These are phyloP conservation scores for Dolichoris vasculosae DNA, from an alignment of 1,140 invertebrate genomes.

Conservation along the genomic window DNA sequence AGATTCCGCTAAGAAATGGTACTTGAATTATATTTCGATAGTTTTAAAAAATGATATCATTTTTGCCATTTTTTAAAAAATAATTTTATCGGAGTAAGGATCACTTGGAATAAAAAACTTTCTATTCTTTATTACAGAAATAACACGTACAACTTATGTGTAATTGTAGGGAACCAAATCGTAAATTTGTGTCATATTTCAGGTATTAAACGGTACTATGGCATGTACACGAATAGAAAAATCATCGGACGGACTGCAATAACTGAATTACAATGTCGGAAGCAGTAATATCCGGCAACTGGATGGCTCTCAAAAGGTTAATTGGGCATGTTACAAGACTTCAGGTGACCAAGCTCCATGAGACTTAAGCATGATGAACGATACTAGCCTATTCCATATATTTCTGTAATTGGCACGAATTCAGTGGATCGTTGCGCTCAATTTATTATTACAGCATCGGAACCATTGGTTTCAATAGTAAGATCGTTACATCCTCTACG, in stretches of 20 bases:
- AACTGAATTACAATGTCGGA: slow-evolving; percentile 71
- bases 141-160: no score
- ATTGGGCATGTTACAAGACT: slow-evolving; percentile 72
- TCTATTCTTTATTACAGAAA: no score
- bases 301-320: slow-evolving; percentile 73
- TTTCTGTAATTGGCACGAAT: neutral
- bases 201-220: neutral
- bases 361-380: slow-evolving; percentile 66
- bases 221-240: slow-evolving; percentile 54
- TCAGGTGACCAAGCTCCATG: slow-evolving; percentile 71
- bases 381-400: neutral
- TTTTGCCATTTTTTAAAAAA: no score
- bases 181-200: neutral
- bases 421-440: neutral
- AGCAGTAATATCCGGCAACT: slow-evolving; percentile 66
- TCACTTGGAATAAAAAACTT: no score
- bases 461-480: neutral
- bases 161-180: no score
- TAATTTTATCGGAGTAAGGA: no score
- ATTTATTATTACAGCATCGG: neutral
- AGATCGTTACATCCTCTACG: no score
- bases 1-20: no score
- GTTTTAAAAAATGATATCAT: no score
- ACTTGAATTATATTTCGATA: no score
- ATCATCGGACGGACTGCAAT: slow-evolving; percentile 62